These are phyloP conservation scores for Metridium senile DNA, from an alignment of 92 coral and sea anemone species.

Conservation along the genomic window DNA sequence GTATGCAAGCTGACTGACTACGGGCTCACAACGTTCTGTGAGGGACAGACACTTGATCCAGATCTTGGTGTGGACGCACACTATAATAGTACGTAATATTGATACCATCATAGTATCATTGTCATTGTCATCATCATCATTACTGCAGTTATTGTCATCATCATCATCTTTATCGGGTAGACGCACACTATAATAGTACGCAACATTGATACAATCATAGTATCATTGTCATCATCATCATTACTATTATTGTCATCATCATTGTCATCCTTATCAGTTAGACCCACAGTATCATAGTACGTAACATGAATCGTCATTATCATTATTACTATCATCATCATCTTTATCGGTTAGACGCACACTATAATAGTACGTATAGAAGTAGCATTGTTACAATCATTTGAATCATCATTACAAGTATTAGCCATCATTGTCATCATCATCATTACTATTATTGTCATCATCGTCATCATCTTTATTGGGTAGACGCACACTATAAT, in stretches of 20 bases:
- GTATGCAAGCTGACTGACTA: slow-evolving; percentile 83
- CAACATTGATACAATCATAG: background rate
- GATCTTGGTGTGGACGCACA: slow-evolving; percentile 65
- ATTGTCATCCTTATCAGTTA: too few species aligned
- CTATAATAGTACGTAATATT: slow-evolving; percentile 24
- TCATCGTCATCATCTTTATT: too few species aligned
- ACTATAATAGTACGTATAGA: slow-evolving; percentile 30
- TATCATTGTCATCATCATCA: background rate
- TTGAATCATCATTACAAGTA: too few species aligned
- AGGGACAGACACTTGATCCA: slow-evolving; percentile 58
- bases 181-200: slow-evolving; percentile 49
- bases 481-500: slow-evolving; percentile 54
- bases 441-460: too few species aligned
- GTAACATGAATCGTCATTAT: background rate
- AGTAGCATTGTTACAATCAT: background rate
- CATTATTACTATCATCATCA: too few species aligned
- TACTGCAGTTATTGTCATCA: too few species aligned
- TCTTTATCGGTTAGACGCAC: too few species aligned
- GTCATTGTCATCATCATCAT: background rate
- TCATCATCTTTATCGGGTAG: too few species aligned
- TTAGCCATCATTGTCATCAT: background rate
- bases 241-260: too few species aligned
- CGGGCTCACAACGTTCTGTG: slow-evolving; percentile 76
- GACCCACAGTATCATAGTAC: slow-evolving; percentile 54
- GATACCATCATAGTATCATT: background rate